Evolutionary conservation across 2,888 invertebrate species (phyloP).

Genomic region (Blastobasis lacticolella): DNA sequence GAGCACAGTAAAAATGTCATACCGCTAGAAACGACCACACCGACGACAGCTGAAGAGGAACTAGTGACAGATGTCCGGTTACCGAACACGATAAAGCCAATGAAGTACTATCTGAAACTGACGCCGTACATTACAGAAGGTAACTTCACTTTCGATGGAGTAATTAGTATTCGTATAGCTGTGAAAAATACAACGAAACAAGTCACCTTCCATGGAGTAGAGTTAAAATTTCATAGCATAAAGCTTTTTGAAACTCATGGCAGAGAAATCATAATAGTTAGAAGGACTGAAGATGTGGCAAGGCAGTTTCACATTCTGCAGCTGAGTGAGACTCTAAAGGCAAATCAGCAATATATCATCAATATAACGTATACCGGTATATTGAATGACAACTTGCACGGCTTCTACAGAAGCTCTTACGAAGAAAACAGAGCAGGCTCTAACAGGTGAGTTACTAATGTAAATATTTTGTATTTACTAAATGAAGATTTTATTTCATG

Average conservation of each 20-base stretch:
- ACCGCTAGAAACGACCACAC: constrained; percentile 44
- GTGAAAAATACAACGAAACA: constrained; percentile 77
- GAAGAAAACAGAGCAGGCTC: constrained; percentile 43
- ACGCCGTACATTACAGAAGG: constrained; percentile 82
- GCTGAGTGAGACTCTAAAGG: constrained; percentile 71
- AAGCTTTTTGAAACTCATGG: constrained; percentile 63
- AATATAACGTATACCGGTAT: constrained; percentile 81
- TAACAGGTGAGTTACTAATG: constrained; percentile 69
- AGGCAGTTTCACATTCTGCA: constrained; percentile 82
- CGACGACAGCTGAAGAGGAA: constrained; percentile 20
- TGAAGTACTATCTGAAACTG: constrained; percentile 80
- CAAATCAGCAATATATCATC: constrained; percentile 77
- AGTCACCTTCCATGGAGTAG: constrained; percentile 83
- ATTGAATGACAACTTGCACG: constrained; percentile 83
- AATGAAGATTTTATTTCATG: too few species aligned
- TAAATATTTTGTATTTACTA: too few species aligned
- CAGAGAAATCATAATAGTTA: constrained; percentile 38
- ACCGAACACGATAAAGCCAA: constrained; percentile 79
- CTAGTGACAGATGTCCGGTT: constrained; percentile 76
- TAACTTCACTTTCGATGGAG: constrained; percentile 87
- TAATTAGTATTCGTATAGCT: constrained; percentile 76
- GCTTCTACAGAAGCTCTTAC: constrained; percentile 90
- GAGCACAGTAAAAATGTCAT: constrained; percentile 51
- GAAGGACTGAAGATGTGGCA: constrained; percentile 70
- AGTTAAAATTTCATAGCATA: constrained; percentile 77